Evolutionary conservation across 1,140 invertebrate species (phyloP).

Genomic region (Eupeodes corollae): DNA sequence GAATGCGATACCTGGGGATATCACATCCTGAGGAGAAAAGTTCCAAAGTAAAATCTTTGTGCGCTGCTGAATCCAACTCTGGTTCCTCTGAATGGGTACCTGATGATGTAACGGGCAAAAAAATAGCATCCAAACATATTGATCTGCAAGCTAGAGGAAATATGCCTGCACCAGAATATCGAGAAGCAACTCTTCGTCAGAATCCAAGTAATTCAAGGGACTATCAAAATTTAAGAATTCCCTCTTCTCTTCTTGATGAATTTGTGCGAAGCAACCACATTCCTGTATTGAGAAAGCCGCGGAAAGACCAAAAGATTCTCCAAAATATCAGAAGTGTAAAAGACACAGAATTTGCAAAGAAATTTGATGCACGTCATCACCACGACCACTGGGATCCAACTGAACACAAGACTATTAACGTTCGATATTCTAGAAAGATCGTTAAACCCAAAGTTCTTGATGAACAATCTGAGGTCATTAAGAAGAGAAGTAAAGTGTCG

Average conservation of each 20-base stretch:
- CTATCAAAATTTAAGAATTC: constrained; percentile 18
- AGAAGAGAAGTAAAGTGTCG: not conserved
- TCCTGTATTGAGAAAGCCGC: constrained; percentile 21
- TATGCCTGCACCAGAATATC: constrained; percentile 24
- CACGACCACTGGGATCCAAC: constrained; percentile 30
- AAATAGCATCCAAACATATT: not conserved
- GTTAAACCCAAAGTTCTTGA: constrained; percentile 17
- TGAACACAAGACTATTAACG: constrained; percentile 24
- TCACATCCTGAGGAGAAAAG: not conserved
- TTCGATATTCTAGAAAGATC: constrained; percentile 27
- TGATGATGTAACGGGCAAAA: not conserved
- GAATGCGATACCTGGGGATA: not conserved
- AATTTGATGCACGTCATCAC: constrained; percentile 27
- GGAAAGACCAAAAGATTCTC: constrained; percentile 14
- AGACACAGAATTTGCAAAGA: constrained; percentile 16
- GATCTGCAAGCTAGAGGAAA: constrained; percentile 15
- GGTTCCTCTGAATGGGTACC: not conserved
- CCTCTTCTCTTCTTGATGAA: constrained; percentile 20
- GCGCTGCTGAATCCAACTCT: not conserved
- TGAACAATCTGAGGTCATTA: constrained; percentile 7
- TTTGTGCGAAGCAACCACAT: constrained; percentile 9
- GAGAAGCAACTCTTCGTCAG: constrained; percentile 22
- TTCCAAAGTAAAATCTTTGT: not conserved
- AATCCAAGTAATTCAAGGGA: constrained; percentile 20
- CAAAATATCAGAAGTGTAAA: constrained; percentile 16